Conservation (phyloP, 2,797 vertebrate species). For the Gambelia wislizenii region DNA sequence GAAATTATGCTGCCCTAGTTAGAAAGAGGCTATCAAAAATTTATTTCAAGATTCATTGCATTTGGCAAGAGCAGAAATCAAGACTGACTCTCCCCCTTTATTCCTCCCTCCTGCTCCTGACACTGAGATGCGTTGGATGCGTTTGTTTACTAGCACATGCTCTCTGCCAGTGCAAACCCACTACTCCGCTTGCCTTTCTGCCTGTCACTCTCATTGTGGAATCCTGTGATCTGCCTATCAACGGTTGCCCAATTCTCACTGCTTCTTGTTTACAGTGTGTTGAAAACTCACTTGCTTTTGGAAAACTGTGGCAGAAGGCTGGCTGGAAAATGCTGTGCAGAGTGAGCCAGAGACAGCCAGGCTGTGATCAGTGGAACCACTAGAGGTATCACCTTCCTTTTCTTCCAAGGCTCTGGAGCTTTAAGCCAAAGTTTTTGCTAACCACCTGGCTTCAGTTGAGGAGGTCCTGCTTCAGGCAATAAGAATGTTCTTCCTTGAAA, state of each 20-base stretch:
- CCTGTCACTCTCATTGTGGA: conserved; percentile 45
- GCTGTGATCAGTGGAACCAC: conserved; percentile 29
- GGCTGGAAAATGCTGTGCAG: conserved; percentile 7
- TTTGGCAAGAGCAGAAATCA: conserved; percentile 46
- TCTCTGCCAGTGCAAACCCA: conserved; percentile 16
- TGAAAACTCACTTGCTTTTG: conserved; percentile 45
- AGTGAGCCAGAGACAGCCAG: conserved; percentile 29
- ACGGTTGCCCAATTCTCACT: not conserved
- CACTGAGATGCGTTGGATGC: conserved; percentile 17
- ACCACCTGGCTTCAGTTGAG: conserved; percentile 11
- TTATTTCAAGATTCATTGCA: conserved; percentile 59
- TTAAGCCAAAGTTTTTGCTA: conserved; percentile 17
- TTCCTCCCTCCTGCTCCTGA: not conserved
- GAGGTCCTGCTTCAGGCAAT: not conserved
- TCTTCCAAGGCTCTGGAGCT: conserved; percentile 27
- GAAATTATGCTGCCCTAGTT: conserved; percentile 43
- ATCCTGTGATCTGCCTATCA: conserved; percentile 30
- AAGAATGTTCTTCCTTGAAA: conserved; percentile 11
- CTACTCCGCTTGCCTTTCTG: not conserved
- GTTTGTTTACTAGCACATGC: not conserved
- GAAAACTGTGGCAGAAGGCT: conserved; percentile 11
- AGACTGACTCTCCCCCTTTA: not conserved
- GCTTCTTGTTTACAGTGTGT: not conserved
- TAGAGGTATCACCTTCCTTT: conserved; percentile 16
- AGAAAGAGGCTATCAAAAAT: conserved; percentile 66